These are phyloP conservation scores for Operophtera brumata DNA, from an alignment of 2,888 invertebrate species.

Conservation along the genomic window DNA sequence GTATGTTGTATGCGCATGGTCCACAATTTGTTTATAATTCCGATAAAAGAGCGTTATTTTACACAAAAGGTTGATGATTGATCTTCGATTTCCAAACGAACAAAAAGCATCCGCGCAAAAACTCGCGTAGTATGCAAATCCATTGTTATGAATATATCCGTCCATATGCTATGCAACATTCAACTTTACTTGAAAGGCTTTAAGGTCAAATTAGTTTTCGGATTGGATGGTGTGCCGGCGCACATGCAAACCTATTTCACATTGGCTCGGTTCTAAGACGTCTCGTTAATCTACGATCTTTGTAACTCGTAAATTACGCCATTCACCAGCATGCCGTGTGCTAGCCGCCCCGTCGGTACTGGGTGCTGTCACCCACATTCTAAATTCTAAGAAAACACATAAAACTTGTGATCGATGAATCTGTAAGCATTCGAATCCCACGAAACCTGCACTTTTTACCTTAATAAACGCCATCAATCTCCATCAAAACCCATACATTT, in stretches of 20 bases:
- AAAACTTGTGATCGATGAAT: slow-evolving; percentile 10
- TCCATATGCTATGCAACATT: not conserved
- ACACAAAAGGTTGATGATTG: slow-evolving; percentile 39
- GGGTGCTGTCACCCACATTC: slow-evolving; percentile 4
- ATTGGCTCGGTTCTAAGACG: slow-evolving; percentile 19
- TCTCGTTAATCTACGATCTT: slow-evolving; percentile 33
- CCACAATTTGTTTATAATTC: slow-evolving; percentile 17
- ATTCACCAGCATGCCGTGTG: slow-evolving; percentile 10
- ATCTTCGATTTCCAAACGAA: slow-evolving; percentile 34
- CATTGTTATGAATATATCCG: slow-evolving; percentile 28
- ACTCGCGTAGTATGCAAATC: slow-evolving; percentile 47
- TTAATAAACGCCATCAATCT: slow-evolving; percentile 10
- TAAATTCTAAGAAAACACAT: slow-evolving; percentile 15
- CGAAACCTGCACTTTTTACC: slow-evolving; percentile 12
- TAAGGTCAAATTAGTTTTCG: not conserved
- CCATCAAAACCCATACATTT: not conserved
- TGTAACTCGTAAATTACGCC: slow-evolving; percentile 35
- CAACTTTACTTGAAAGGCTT: not conserved
- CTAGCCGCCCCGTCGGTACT: not conserved
- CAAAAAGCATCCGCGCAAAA: slow-evolving; percentile 48
- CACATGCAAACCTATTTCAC: slow-evolving; percentile 22
- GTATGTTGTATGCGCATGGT: not conserved
- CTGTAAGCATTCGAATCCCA: slow-evolving; percentile 1
- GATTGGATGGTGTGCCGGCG: not conserved
- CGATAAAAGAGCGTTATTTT: slow-evolving; percentile 37